Evolutionary conservation across 1,140 invertebrate species (phyloP), one percentile per base, ranked within the genome.

Genomic region (Oncopodura yosiiana): DNA sequence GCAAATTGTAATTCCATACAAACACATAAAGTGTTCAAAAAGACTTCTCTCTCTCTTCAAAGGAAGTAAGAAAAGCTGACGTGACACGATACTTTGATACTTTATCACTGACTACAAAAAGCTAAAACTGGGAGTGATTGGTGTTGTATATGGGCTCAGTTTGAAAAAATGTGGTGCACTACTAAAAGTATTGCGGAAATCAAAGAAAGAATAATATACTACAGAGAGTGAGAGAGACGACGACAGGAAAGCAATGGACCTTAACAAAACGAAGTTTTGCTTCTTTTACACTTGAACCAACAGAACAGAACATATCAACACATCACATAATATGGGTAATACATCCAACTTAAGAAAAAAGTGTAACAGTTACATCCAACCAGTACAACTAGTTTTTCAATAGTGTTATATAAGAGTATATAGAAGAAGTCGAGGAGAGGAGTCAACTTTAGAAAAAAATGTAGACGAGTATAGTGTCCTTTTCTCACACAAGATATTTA

Each of bases 31-130:
- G 14, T 34, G 30, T 34, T 34, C 26, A 24, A 14, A 18, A 46
- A 21, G 34, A 30, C 44, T 14, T 27, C 29, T 30, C 26, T 6
- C 29, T 32, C 6, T 14, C 11, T 19, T 19, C 11, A 49, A 27
- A 56, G 38, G 45, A 56, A 49, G 36, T 32, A 32, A 29, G 45
- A 41, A 56, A 55, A 56, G 53, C 53, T 56, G 53, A 56, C 45
- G 37, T 45, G 53, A 56, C 53, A 56, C 29, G 53, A 56, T 56
- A 45, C 29, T 46, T 18, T 42, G 24, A 24, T 30, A 49, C 38
- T 37, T 27, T 9, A 34, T n/a, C n/a, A n/a, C n/a, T n/a, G n/a
- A n/a, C n/a, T n/a, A n/a, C n/a, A 24, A 38, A 18, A 36, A 16
- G 34, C 36, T 27, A 34, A 48, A 23, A 37, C 34, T 37, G 26